Evolutionary conservation across 1,140 invertebrate species (phyloP).

Genomic region (Pygmarrhopalites habei): DNA sequence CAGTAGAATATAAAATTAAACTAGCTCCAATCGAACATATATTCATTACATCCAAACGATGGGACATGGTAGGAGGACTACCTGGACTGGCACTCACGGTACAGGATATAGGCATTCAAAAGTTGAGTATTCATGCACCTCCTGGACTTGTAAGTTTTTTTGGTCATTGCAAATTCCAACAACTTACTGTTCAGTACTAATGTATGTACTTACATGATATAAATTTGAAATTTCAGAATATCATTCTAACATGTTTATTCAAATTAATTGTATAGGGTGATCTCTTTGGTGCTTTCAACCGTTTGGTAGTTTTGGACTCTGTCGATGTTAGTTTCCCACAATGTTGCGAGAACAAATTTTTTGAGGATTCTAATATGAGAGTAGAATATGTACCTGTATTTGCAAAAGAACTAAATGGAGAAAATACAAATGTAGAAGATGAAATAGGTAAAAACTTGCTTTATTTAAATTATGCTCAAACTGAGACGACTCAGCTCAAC

Average conservation of each 20-base stretch:
- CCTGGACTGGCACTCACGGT: conserved; percentile 73
- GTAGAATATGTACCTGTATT: conserved; percentile 55
- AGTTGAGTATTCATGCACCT: conserved; percentile 77
- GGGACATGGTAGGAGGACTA: conserved; percentile 76
- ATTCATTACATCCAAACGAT: conserved; percentile 74
- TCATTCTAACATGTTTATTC: too few relatives aligned
- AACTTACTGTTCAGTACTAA: too few relatives aligned
- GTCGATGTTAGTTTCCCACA: conserved; percentile 54
- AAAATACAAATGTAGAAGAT: conserved; percentile 51
- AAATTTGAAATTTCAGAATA: too few relatives aligned
- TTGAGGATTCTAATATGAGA: conserved; percentile 61
- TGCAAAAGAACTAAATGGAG: conserved; percentile 47
- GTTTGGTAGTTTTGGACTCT: conserved; percentile 65
- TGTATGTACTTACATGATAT: too few relatives aligned
- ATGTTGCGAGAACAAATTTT: conserved; percentile 48
- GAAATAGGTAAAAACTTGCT: too few relatives aligned
- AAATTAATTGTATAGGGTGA: conserved; percentile 55
- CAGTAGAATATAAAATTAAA: conserved; percentile 78
- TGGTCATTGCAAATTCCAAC: too few relatives aligned
- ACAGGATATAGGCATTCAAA: conserved; percentile 71
- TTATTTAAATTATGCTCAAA: too few relatives aligned
- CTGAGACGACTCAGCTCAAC: too few relatives aligned
- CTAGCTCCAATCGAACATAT: conserved; percentile 72
- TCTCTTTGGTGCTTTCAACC: conserved; percentile 59
- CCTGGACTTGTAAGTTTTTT: conserved; percentile 61